Evolutionary conservation across 2,888 invertebrate genomes (phyloP).

Genomic region (Toxonevra muliebris): DNA sequence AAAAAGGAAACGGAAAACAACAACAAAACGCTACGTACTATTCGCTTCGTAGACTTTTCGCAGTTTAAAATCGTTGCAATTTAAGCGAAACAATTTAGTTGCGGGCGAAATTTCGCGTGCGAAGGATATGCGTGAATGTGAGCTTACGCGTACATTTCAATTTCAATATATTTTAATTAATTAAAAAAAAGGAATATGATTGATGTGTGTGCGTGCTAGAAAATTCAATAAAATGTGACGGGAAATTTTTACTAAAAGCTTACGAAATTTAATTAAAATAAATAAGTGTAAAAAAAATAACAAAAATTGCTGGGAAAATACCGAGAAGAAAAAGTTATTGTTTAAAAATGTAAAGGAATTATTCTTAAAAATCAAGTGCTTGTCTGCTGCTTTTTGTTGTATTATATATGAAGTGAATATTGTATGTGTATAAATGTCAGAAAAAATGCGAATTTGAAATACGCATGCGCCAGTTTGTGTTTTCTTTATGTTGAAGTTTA

Average conservation of each 20-base stretch:
- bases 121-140: conserved; percentile 16
- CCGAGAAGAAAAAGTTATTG: no score
- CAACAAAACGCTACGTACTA: background rate
- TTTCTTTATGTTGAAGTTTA: conserved; percentile 12
- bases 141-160: background rate
- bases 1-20: background rate
- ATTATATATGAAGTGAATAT: no score
- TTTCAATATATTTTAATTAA: no score
- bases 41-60: no score
- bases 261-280: no score
- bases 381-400: no score
- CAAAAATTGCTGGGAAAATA: background rate
- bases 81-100: conserved; percentile 20
- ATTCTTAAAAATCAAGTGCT: no score
- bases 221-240: background rate
- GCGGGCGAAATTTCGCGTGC: conserved; percentile 21
- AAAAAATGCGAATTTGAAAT: background rate
- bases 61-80: no score
- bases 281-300: background rate
- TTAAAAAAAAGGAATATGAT: no score
- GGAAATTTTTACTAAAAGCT: background rate
- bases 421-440: conserved; percentile 4
- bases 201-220: background rate
- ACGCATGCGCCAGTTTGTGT: conserved; percentile 9
- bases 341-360: no score